These are phyloP conservation scores for Chloroceryle aenea DNA, from an alignment of 2,113 vertebrate species.

Conservation along the genomic window DNA sequence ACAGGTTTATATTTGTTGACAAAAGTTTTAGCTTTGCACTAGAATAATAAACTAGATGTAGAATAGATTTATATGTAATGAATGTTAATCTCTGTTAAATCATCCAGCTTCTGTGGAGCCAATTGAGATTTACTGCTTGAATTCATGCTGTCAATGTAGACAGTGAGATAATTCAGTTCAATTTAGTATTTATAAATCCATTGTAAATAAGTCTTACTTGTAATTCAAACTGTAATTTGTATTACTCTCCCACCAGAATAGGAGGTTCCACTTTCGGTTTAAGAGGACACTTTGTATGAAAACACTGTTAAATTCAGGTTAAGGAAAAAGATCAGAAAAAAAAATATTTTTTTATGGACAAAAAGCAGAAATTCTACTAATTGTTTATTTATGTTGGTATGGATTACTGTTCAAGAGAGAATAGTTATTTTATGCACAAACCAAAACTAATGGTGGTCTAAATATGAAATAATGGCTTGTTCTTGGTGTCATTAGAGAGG, in stretches of 20 bases:
- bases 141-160: background rate
- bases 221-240: background rate
- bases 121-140: background rate
- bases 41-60: background rate
- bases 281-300: background rate
- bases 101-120: background rate
- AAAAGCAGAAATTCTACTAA: background rate
- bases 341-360: background rate
- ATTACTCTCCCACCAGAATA: background rate
- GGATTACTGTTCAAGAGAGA: background rate
- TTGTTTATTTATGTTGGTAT: background rate
- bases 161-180: background rate
- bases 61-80: background rate
- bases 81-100: background rate
- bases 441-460: background rate
- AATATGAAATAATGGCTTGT: background rate
- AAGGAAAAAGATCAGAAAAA: background rate
- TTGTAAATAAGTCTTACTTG: background rate
- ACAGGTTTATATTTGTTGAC: background rate
- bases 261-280: background rate
- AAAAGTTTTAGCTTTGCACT: background rate
- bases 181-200: background rate
- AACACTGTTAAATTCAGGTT: background rate
- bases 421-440: background rate
- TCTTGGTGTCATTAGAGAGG: background rate